Evolutionary conservation across 2,888 invertebrate genomes (phyloP).

Genomic region (Zelleria hepariella): DNA sequence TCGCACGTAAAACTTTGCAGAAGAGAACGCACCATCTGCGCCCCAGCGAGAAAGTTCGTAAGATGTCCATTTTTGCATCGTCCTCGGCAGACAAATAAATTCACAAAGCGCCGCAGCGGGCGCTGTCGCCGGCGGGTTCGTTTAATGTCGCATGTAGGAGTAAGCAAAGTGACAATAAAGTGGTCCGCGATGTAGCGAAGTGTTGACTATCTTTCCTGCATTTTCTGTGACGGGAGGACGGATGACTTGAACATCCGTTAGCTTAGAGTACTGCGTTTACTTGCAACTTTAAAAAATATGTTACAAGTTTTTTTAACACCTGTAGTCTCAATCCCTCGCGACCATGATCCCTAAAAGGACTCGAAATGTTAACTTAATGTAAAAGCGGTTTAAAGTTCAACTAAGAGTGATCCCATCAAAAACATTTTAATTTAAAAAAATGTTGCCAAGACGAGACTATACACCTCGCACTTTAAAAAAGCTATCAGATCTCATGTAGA

Average conservation of each 20-base stretch:
- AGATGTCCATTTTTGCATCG: conserved; percentile 3
- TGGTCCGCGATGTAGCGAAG: background rate
- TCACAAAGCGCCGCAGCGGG: background rate
- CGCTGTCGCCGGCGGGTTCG: background rate
- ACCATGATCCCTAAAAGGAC: no score
- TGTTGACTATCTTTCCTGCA: background rate
- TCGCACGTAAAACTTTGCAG: background rate
- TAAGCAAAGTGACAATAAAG: background rate
- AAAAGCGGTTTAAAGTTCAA: no score
- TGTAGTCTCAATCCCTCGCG: no score
- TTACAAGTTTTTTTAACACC: no score
- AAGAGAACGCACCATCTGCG: background rate
- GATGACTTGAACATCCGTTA: background rate
- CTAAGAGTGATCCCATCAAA: no score
- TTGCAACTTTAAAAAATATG: background rate
- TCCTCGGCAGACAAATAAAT: background rate
- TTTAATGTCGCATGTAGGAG: background rate
- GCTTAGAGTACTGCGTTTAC: background rate
- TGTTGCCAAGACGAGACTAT: no score
- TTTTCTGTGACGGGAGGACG: background rate
- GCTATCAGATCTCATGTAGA: no score
- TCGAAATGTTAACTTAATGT: no score
- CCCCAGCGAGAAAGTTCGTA: background rate
- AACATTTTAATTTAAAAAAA: no score
- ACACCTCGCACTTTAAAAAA: no score